Base-by-base conservation (phyloP, 2,888 invertebrate genomes). In the Melieria crassipennis region DNA sequence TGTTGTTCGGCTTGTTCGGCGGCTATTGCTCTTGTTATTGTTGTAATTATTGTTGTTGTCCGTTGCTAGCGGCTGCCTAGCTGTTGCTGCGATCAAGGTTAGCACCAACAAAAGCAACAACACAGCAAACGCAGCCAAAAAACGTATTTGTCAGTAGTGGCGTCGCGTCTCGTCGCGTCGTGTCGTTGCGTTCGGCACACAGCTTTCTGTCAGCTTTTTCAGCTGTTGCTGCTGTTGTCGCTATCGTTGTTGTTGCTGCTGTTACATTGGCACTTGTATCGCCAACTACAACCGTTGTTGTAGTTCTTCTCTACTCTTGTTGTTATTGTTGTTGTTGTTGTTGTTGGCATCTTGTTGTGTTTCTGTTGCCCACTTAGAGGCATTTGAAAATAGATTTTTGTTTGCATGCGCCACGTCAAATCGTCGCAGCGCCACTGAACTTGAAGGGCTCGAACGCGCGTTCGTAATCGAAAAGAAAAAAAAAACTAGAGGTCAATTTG, bases 271-370 rank as follows among this genome's bases (percentile, higher is more conserved):
- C 46, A 73, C 43, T 74, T 73, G 70, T 30, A 30, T 2, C 30
- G 30, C 30, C 30, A 30, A 30, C 30, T 30, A 30, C 30, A 30
- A 30, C 30, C 1, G 30, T 30, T 30, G 30, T 30, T 30, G 30
- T 30, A 30, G 30, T 47, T 66, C 75, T 9, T 72, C 57, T 64
- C 66, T 74, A 67, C 73, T 76, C 68, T 74, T 77, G 78, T 77
- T 77, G 52, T 66, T 65, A 63, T 58, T 69, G 67, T 60, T 69
- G 56, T 69, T 62, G 55, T 58, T 69, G 67, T 60, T 69, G 56
- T 69, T 62, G 55, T 72, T 70, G 4, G 30, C 16, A n/a, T 52
- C 16, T 1, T n/a, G 30, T 1, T n/a, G 30, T n/a, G n/a, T 5
- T 56, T 56, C 16, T 13, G 5, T 56, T 56, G 4, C 30, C 55